Conservation (phyloP, 2,113 vertebrate species). For the Platysternon megacephalum region DNA sequence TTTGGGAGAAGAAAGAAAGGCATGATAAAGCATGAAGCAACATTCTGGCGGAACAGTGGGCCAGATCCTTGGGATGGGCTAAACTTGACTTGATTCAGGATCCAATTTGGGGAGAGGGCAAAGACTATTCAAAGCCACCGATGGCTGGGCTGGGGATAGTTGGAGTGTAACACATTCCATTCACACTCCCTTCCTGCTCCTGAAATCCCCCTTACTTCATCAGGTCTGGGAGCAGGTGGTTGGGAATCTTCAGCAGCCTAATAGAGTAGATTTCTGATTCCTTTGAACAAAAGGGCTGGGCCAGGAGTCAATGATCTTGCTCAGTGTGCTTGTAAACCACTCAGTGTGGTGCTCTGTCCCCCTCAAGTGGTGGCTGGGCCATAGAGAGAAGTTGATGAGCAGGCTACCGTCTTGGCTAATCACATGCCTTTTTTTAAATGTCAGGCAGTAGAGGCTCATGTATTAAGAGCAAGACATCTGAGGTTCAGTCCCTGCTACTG, state of each 20-base stretch:
- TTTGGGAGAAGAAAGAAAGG: background rate
- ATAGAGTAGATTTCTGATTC: background rate
- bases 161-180: background rate
- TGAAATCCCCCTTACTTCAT: background rate
- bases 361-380: fast-evolving
- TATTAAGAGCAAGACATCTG: background rate
- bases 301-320: background rate
- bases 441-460: background rate
- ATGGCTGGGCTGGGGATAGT: background rate
- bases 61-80: background rate
- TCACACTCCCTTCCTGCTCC: background rate
- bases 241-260: background rate
- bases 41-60: background rate
- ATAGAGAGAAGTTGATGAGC: background rate
- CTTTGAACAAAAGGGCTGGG: background rate
- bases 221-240: background rate
- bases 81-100: background rate
- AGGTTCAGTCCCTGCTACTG: background rate
- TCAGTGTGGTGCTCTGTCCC: background rate
- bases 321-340: background rate
- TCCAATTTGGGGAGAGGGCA: background rate
- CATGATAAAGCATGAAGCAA: background rate
- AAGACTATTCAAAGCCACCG: background rate
- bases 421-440: background rate
- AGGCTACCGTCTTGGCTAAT: fast-evolving